These are phyloP conservation scores for Phengaris alcon DNA, from an alignment of 2,888 invertebrate genomes.

Conservation along the genomic window DNA sequence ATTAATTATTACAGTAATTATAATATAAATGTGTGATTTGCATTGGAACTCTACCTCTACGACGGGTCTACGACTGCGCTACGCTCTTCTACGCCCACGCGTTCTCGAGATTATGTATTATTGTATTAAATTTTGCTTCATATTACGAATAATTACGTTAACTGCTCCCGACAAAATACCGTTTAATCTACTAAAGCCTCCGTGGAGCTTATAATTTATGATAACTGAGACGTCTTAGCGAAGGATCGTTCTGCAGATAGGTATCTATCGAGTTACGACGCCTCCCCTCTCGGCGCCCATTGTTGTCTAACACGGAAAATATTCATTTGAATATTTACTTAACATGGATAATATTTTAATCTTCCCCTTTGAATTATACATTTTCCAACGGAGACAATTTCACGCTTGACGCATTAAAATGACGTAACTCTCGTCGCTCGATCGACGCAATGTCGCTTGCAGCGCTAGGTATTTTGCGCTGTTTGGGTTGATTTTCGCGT, in stretches of 20 bases:
- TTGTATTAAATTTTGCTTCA: slow-evolving; percentile 9
- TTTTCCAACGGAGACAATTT: slow-evolving; percentile 79
- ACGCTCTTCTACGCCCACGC: background rate
- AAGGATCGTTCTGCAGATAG: slow-evolving; percentile 77
- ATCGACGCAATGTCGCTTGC: slow-evolving; percentile 53
- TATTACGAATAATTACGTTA: slow-evolving; percentile 29
- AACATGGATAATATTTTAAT: slow-evolving; percentile 81
- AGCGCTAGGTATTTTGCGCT: slow-evolving; percentile 39
- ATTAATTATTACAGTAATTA: too few relatives aligned
- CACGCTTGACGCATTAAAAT: slow-evolving; percentile 63
- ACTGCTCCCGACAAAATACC: slow-evolving; percentile 48
- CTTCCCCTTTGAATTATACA: slow-evolving; percentile 80
- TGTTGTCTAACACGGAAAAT: slow-evolving; percentile 80
- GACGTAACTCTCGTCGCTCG: slow-evolving; percentile 51
- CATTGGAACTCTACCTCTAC: background rate
- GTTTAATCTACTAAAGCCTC: slow-evolving; percentile 71
- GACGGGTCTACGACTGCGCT: background rate
- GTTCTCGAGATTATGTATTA: background rate
- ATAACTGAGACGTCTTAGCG: slow-evolving; percentile 74
- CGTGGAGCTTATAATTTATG: slow-evolving; percentile 76
- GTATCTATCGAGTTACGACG: slow-evolving; percentile 77
- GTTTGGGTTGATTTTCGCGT: slow-evolving; percentile 54
- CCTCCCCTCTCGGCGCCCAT: slow-evolving; percentile 66
- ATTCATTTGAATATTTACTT: slow-evolving; percentile 81
- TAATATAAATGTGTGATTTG: too few relatives aligned